phyloP scores from a whole-genome alignment of 2,797 vertebrate genomes.

The Rachycentron canadum region DNA sequence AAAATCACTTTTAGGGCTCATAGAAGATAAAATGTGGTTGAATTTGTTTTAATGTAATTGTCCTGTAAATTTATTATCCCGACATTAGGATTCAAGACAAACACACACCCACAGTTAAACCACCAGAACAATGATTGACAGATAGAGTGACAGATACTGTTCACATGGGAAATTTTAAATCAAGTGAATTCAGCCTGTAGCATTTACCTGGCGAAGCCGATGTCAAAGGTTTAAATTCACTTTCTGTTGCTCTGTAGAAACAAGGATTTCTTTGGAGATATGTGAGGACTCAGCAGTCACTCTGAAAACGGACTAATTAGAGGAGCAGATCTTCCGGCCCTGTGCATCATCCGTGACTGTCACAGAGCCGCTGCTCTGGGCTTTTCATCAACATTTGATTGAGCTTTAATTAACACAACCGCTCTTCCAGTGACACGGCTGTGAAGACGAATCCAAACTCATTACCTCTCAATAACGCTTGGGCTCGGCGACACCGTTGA shows the following conservation, averaged over 20 bases:
- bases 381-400: constrained; percentile 27
- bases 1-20: too few species aligned
- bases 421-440: constrained; percentile 21
- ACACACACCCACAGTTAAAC: background rate
- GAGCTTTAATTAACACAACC: constrained; percentile 33
- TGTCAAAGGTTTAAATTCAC: background rate
- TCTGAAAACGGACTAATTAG: background rate
- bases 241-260: background rate
- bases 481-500: constrained; percentile 16
- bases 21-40: too few species aligned
- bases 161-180: too few species aligned
- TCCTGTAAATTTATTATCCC: background rate
- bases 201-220: background rate
- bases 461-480: constrained; percentile 28
- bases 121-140: too few species aligned
- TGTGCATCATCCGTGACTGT: background rate
- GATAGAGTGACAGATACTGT: too few species aligned
- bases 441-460: constrained; percentile 12
- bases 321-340: background rate
- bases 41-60: background rate
- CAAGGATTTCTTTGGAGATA: background rate
- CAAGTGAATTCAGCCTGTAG: too few species aligned
- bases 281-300: background rate
- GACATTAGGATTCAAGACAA: background rate
- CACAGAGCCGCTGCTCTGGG: background rate